Evolutionary conservation across 92 coral and sea anemone genomes (phyloP).

Genomic region (Porites rus): DNA sequence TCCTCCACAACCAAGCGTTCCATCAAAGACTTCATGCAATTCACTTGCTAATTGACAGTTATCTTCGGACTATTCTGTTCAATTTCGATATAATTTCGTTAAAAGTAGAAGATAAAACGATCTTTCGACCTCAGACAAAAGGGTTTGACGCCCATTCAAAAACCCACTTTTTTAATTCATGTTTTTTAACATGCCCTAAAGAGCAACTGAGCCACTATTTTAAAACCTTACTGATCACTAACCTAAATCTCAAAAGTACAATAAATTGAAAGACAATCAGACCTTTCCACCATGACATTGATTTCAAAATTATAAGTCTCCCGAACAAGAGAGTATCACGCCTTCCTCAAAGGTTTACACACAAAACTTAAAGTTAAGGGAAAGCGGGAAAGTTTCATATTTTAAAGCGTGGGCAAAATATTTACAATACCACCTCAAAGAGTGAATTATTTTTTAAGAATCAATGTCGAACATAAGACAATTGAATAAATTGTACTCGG

Average conservation of each 20-base stretch:
- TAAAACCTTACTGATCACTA: too few relatives aligned
- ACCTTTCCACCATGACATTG: too few relatives aligned
- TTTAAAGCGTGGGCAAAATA: too few relatives aligned
- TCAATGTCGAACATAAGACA: not conserved
- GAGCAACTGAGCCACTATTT: not conserved
- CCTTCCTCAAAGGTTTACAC: too few relatives aligned
- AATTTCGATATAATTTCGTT: constrained; percentile 11
- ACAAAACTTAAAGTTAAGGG: too few relatives aligned
- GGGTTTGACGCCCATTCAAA: constrained; percentile 23
- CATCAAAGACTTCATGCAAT: constrained; percentile 1
- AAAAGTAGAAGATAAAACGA: constrained; percentile 27
- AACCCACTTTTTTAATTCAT: not conserved
- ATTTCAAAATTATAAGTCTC: too few relatives aligned
- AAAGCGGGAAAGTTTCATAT: too few relatives aligned
- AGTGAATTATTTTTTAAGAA: not conserved
- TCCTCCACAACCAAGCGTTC: not conserved
- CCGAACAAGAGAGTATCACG: too few relatives aligned
- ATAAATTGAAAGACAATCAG: too few relatives aligned
- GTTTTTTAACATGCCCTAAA: not conserved
- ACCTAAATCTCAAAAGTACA: too few relatives aligned
- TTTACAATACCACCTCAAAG: not conserved
- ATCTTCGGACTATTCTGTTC: not conserved
- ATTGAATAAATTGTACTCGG: not conserved
- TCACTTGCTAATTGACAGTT: constrained; percentile 14
- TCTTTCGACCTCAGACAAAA: constrained; percentile 10